Conservation (phyloP, 2,113 vertebrate species). For the Chloropsis cyanopogon region DNA sequence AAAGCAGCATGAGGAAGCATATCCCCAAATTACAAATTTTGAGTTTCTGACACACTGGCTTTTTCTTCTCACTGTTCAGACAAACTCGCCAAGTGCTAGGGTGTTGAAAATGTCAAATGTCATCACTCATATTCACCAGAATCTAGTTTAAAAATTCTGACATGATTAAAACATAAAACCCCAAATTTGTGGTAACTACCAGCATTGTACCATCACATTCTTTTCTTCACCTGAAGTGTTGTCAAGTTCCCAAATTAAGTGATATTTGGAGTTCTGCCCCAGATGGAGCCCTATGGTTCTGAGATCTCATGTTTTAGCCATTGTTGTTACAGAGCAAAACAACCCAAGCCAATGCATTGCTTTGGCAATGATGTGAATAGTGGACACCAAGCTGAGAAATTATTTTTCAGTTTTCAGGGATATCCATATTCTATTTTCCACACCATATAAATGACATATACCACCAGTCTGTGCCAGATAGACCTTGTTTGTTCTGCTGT, state of each 20-base stretch:
- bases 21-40: accelerated
- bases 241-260: neutral
- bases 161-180: neutral
- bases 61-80: neutral
- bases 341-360: neutral
- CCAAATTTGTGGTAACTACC: neutral
- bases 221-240: neutral
- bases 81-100: neutral
- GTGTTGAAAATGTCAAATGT: neutral
- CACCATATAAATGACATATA: neutral
- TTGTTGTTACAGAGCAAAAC: neutral
- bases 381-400: neutral
- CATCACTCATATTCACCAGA: neutral
- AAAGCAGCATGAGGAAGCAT: neutral
- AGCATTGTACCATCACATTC: neutral
- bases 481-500: neutral
- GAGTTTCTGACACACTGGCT: neutral
- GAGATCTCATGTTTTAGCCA: neutral
- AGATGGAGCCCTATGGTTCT: neutral
- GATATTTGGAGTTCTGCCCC: neutral
- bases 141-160: neutral
- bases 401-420: neutral
- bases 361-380: neutral
- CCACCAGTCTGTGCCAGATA: neutral
- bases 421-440: neutral